Conservation (phyloP, 2,113 vertebrate species). For the Rhegmatorhina hoffmannsi region DNA sequence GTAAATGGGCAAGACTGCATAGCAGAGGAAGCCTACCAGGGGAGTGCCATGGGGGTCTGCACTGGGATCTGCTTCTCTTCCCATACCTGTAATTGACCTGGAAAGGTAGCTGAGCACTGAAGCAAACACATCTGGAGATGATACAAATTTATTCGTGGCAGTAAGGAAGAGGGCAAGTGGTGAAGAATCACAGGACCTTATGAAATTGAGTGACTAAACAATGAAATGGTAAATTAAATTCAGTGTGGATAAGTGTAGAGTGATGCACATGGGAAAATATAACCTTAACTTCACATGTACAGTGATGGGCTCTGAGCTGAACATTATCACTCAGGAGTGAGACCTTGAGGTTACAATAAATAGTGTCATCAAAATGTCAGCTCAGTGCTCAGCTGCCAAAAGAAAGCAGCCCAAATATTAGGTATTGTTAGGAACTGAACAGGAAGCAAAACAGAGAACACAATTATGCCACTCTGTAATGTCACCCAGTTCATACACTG, state of each 20-base stretch:
- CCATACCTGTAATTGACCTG: background rate
- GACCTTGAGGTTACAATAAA: conserved; percentile 56
- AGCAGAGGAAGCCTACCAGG: background rate
- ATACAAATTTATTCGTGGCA: background rate
- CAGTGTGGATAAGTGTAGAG: conserved; percentile 26
- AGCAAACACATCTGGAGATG: background rate
- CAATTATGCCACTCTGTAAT: background rate
- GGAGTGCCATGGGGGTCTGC: background rate
- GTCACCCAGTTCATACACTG: background rate
- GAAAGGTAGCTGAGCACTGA: background rate
- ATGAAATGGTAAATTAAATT: conserved; percentile 53
- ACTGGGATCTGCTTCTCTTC: background rate
- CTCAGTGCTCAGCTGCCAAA: conserved; percentile 21
- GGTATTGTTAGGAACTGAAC: conserved; percentile 12
- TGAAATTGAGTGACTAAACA: conserved; percentile 53
- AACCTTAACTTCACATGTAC: conserved; percentile 50
- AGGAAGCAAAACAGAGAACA: background rate
- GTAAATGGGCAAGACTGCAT: background rate
- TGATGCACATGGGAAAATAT: conserved; percentile 41
- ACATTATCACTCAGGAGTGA: background rate
- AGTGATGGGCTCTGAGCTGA: conserved; percentile 33
- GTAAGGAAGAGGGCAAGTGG: background rate
- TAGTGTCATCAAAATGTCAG: conserved; percentile 57
- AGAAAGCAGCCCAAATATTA: conserved; percentile 14
- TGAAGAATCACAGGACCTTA: conserved; percentile 28